Evolutionary conservation across 2,888 invertebrate species (phyloP).

Genomic region (Spisula subtruncata): DNA sequence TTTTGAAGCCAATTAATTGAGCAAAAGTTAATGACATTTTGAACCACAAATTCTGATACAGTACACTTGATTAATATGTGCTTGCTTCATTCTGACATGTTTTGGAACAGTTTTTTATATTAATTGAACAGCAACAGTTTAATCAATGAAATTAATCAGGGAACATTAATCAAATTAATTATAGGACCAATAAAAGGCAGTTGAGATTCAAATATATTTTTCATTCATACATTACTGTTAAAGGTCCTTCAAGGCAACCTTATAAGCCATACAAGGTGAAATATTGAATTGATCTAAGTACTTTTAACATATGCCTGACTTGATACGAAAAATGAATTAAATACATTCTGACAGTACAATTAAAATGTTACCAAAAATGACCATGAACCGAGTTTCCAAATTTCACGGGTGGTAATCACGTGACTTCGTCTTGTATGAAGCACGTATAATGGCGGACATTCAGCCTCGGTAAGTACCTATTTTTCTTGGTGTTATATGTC

Average conservation of each 20-base stretch:
- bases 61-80: no score
- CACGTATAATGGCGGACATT: no score
- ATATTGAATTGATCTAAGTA: neutral
- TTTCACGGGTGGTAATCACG: no score
- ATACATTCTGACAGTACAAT: neutral
- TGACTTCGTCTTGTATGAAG: no score
- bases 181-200: neutral
- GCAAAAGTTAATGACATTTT: no score
- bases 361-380: neutral
- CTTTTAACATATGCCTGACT: neutral
- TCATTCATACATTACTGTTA: neutral
- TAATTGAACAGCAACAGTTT: neutral
- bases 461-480: no score
- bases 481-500: no score
- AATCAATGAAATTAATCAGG: neutral
- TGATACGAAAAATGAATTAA: neutral
- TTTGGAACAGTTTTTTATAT: neutral
- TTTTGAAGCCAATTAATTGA: no score
- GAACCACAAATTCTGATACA: no score
- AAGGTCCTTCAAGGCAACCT: neutral
- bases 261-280: neutral
- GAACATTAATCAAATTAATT: neutral
- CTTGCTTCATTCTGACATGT: no score
- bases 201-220: neutral
- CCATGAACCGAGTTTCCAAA: no score